Conservation (phyloP, 53 echinoderm and acorn worm genomes). For the Actinopyga echinites region DNA sequence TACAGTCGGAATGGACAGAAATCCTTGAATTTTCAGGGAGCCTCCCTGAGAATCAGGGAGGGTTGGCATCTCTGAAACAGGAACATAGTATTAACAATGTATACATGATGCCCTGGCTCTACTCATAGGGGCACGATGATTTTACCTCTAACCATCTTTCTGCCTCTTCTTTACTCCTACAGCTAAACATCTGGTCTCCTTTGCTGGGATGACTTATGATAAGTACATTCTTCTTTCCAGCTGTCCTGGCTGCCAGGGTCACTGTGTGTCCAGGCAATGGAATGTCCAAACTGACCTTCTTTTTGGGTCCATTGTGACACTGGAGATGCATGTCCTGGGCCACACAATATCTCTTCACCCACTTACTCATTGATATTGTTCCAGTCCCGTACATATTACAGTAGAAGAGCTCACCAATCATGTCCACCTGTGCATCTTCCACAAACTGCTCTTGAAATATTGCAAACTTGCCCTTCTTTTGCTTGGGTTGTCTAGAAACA, state of each 20-base stretch:
- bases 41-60: no score
- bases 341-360: slow-evolving; percentile 61
- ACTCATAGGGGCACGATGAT: no score
- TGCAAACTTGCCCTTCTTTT: slow-evolving; percentile 46
- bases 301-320: slow-evolving; percentile 38
- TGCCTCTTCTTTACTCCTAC: slow-evolving; percentile 55
- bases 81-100: no score
- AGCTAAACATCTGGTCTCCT: slow-evolving; percentile 49
- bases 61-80: no score
- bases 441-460: slow-evolving; percentile 42
- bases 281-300: slow-evolving; percentile 47
- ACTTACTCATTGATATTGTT: slow-evolving; percentile 29
- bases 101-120: no score
- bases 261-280: slow-evolving; percentile 54
- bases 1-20: no score
- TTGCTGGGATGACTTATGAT: slow-evolving; percentile 48
- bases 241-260: slow-evolving; percentile 39
- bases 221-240: slow-evolving; percentile 55
- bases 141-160: slow-evolving; percentile 71
- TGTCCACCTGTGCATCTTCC: slow-evolving; percentile 47
- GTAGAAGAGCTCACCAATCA: slow-evolving; percentile 40
- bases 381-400: slow-evolving; percentile 26
- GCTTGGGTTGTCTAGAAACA: slow-evolving; percentile 11
- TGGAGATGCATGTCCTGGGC: slow-evolving; percentile 52
- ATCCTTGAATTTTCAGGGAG: no score